Base-by-base conservation (phyloP, 2,888 invertebrate genomes). In the Heliothis peltigera region DNA sequence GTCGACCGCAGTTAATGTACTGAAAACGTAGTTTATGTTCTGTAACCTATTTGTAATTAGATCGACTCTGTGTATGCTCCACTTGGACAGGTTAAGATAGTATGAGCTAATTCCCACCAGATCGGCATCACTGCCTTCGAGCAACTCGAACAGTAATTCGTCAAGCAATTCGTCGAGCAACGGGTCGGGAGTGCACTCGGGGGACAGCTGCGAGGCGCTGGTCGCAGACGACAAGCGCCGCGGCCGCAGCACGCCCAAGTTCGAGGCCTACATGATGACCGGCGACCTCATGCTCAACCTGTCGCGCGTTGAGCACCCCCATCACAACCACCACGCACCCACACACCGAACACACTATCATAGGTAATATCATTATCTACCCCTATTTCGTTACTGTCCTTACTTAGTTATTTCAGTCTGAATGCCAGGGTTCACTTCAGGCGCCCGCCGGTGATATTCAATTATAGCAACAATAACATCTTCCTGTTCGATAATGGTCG, bases 241-340 rank as follows among this genome's bases (percentile, higher is more conserved):
- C 75, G 86, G 91, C 66, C 89, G 92, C 79, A 86, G 84, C 77
- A 85, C 89, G 74, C 95, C 95, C 71, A 97, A 98, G 91, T 98
- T 98, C 94, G 98, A 98, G 94, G 98, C 98, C 63, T 99, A 98
- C 95, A 98, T 99, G 97, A 99, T 99, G 99, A 99, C 99, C 32
- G 99, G 99, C 49, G 99, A 99, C 92, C 96, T 98, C 87, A 99
- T 99, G 90, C 96, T 99, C 82, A 98, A 98, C 93, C 96, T 99
- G 79, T 98, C 98, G 69, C 95, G 98, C 81, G 97, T 97, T 65
- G 97, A 97, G 77, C 97, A 96, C 79, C 95, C 96, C 54, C 95
- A 96, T 80, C 91, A 94, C 81, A 95, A 95, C 76, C 94, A 93
- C 75, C 95, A 93, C 77, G 94, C 92, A 73, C 94, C 94, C n/a